Percentiles rank a stretch among this genome's conserved stretches.
Evolutionary conservation across 2,113 vertebrate genomes (phyloP).

Genomic region (Meles meles): DNA sequence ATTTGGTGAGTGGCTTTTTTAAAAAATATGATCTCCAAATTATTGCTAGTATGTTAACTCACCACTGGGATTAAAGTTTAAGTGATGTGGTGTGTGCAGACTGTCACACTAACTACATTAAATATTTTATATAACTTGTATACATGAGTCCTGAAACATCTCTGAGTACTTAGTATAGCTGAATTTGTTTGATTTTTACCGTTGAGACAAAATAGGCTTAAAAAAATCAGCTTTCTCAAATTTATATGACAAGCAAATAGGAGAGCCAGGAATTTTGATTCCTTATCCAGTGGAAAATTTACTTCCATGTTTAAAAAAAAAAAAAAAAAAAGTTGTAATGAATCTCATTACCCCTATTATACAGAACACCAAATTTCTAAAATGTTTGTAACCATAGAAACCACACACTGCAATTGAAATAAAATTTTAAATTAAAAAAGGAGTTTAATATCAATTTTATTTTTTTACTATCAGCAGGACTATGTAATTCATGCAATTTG

Average conservation of each 20-base stretch:
- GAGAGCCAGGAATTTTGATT: neutral
- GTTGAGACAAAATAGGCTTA: neutral
- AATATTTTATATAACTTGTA: neutral
- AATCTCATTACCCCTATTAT: neutral
- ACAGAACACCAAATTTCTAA: neutral
- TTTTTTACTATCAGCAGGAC: neutral
- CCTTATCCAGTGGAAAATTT: no score
- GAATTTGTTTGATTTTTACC: neutral
- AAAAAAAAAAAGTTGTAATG: neutral
- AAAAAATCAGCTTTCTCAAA: neutral
- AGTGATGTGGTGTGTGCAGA: neutral
- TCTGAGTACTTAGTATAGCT: neutral
- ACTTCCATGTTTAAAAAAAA: neutral
- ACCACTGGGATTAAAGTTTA: neutral
- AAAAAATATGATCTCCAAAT: neutral
- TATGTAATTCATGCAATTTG: neutral
- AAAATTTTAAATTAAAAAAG: neutral
- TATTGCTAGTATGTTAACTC: neutral
- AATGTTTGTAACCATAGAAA: neutral
- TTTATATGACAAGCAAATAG: neutral
- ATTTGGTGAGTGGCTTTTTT: neutral
- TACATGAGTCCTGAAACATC: rapidly evolving
- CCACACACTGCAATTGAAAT: neutral
- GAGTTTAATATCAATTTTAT: neutral
- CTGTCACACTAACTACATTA: neutral